A percentile compares a stretch with the other conserved stretches of the same genome.
These are phyloP conservation scores for Phenganax marumi DNA, from an alignment of 92 coral and sea anemone genomes.

Conservation along the genomic window DNA sequence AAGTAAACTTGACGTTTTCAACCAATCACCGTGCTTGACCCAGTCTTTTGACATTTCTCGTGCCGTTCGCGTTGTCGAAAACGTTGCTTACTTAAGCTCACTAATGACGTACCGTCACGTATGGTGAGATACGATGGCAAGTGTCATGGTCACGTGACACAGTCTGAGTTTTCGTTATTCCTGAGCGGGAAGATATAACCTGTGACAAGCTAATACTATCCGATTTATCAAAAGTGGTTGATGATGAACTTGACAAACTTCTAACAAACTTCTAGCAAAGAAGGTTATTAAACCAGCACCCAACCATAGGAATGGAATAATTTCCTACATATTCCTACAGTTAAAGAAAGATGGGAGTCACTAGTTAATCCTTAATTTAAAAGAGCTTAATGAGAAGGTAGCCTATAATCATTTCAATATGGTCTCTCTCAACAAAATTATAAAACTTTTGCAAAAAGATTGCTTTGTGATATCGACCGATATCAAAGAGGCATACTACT, in stretches of 20 bases:
- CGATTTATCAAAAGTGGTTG: background rate
- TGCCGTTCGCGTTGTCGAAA: no score
- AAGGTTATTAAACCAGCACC: background rate
- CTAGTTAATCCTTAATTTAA: slow-evolving; percentile 7
- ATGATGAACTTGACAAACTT: background rate
- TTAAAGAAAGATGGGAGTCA: slow-evolving; percentile 17
- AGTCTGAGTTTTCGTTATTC: no score
- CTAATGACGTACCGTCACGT: no score
- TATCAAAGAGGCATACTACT: no score
- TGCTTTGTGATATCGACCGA: no score
- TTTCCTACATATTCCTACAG: slow-evolving; percentile 1
- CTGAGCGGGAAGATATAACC: background rate
- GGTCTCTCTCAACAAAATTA: slow-evolving; percentile 38
- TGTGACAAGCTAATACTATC: background rate
- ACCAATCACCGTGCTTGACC: no score
- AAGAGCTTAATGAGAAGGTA: background rate
- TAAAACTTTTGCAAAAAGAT: slow-evolving; percentile 30
- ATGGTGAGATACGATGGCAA: no score
- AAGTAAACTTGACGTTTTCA: no score
- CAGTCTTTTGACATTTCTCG: no score
- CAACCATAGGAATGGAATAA: background rate
- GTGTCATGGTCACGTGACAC: no score
- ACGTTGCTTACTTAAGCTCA: no score
- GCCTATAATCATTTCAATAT: slow-evolving; percentile 38
- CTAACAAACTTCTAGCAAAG: background rate